Evolutionary conservation across 2,888 invertebrate species (phyloP), one percentile per base, ranked within the genome.

Genomic region (Hemaris fuciformis): DNA sequence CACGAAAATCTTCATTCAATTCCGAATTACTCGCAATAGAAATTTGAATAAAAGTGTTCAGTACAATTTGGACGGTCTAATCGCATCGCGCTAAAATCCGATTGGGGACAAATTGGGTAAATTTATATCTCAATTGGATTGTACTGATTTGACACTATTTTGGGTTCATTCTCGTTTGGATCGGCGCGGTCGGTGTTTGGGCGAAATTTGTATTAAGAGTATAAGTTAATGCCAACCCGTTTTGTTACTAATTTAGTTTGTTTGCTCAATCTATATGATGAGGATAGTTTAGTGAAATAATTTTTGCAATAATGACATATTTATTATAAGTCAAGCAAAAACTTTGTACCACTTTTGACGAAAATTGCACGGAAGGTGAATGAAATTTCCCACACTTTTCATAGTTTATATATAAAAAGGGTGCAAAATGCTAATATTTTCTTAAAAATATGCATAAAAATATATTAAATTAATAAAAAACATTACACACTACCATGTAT

Each of bases 21-120:
- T 68, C 67, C 64, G 73, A 77, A 78, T 81, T 77, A 77, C 77
- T 73, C 67, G 74, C 73, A 76, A 81, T 75, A 76, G 73, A 81
- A 81, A 77, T 80, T 77, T 76, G 75, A 77, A 79, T 77, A 43
- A 59, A 63, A 60, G 63, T 64, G 71, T 76, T 72, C 67, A 69
- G 72, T 75, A 75, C 71, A 73, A 62, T 77, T 79, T 74, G 68
- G 73, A 72, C 69, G 71, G 23, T 70, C 69, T 80, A 80, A 82
- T 82, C 75, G 72, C 72, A 71, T 76, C 72, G 67, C 43, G 66
- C 65, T 66, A 72, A 78, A 79, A 79, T 77, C 70, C 69, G 71
- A 81, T 84, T 76, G 53, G 18, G 27, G 7, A 53, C 53, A 53
- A 53, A 53, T 53, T 53, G 53, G 53, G 53, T 75, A 74, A 77